A percentile compares a stretch with the other conserved stretches of the same genome.
phyloP scores from a whole-genome alignment of 2,113 vertebrate species.

The Clupea harengus region DNA sequence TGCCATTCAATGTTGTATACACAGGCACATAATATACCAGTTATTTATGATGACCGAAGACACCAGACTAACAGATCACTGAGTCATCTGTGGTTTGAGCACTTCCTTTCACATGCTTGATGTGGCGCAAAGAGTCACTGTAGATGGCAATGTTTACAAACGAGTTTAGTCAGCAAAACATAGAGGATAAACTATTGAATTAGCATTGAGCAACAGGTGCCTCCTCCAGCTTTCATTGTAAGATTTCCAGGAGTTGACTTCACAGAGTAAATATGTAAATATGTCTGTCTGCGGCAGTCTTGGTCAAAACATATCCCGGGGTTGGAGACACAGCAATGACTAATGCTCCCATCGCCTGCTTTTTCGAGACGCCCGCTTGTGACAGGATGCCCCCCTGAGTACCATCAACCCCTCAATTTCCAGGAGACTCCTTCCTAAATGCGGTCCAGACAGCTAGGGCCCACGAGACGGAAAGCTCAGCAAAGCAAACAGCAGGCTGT shows the following conservation, averaged over 20 bases:
- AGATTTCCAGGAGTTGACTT: no score
- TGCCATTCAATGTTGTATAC: neutral
- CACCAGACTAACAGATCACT: neutral
- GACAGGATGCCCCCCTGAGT: neutral
- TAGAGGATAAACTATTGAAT: neutral
- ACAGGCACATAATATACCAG: neutral
- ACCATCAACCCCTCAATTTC: neutral
- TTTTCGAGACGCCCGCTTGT: neutral
- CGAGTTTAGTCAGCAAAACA: neutral
- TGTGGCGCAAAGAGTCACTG: neutral
- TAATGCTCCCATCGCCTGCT: neutral
- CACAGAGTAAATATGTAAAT: constrained; percentile 7
- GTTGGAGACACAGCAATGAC: neutral
- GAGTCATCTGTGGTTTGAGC: neutral
- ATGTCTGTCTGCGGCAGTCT: constrained; percentile 39
- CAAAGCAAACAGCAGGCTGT: constrained; percentile 55
- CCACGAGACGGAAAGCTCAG: constrained; percentile 55
- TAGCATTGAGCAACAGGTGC: neutral
- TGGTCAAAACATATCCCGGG: constrained; percentile 31
- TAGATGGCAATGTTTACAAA: neutral
- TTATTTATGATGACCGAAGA: neutral
- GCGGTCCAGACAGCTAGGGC: constrained; percentile 65
- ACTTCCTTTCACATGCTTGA: neutral
- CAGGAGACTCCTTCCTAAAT: constrained; percentile 56
- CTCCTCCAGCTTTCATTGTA: no score